Base-by-base conservation (phyloP, 2,797 vertebrate genomes). In the Microctenopoma lineatum region DNA sequence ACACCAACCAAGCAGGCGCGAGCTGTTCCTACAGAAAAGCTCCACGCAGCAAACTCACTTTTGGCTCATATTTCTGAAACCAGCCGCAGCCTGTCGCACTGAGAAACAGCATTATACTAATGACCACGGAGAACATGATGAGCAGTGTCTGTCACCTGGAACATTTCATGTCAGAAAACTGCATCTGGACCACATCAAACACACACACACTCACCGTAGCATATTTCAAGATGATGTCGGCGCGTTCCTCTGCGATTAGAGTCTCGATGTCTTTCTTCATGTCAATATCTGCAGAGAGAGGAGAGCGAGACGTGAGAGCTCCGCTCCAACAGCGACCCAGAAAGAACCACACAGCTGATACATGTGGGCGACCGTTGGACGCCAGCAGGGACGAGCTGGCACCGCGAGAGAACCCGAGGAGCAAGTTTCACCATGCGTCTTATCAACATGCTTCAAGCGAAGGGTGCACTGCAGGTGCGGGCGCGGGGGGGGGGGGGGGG, bases 261-360 rank as follows among this genome's bases (percentile, higher is more conserved):
- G 93, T 92, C 84, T 96, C 95, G 36, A 96, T 93, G 84, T 97
- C 95, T 90, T 96, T 96, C 96, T 96, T 97, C 96, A 97, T 96
- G 94, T 95, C 96, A 96, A 90, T 92, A 94, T 86, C 96, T 97
- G 91, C 14, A 42, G 69, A 47, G 57, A 63, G 77, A 80, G 21
- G 45, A 69, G 32, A 52, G 39, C 1, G 29, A 32, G 29, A 32
- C 5, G 29, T 32, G 0, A 70, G 44, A 82, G 59, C 57, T 2
- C 15, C 2, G 77, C 29, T 47, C 42, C 18, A 51, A 61, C 38
- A 38, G 41, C 1, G 2, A 79, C 29, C 41, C 63, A 55, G 2
- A 7, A 52, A 50, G 4, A 48, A n/a, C 12, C 64, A 25, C 15
- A 36, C 21, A 54, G 71, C 55, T 46, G 58, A 81, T 64, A 0